Evolutionary conservation across 1,140 invertebrate genomes (phyloP).

Genomic region (Pomacea maculata): DNA sequence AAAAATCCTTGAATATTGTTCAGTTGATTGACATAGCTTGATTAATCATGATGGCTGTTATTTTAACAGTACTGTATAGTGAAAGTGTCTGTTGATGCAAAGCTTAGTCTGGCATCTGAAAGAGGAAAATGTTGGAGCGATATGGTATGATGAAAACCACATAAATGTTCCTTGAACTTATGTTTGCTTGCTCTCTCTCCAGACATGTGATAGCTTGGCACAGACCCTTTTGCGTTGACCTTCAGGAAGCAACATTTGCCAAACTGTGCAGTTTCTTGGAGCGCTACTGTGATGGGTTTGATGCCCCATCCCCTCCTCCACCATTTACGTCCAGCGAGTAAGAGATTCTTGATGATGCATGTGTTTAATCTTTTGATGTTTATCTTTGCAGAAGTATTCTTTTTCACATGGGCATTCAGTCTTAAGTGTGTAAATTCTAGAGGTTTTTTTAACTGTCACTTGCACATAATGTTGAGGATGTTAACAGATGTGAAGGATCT

Average conservation of each 20-base stretch:
- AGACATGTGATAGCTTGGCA: conserved; percentile 71
- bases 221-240: conserved; percentile 74
- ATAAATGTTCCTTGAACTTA: not conserved
- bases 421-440: no score
- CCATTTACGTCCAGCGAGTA: conserved; percentile 66
- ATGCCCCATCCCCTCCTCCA: conserved; percentile 56
- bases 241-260: conserved; percentile 73
- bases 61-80: not conserved
- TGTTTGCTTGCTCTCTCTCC: conserved; percentile 30
- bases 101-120: no score
- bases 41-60: not conserved
- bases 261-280: conserved; percentile 71
- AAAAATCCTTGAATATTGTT: not conserved
- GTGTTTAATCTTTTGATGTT: no score
- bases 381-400: no score
- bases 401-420: no score
- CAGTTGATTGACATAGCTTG: not conserved
- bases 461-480: not conserved
- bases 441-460: no score
- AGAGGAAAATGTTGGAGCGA: not conserved
- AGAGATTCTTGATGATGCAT: conserved; percentile 12
- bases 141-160: not conserved
- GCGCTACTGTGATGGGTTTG: conserved; percentile 71
- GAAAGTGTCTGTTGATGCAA: not conserved
- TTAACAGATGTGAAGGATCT: not conserved